These are phyloP conservation scores for Nothobranchius kuhntae DNA, from an alignment of 2,113 vertebrate species.

Conservation along the genomic window DNA sequence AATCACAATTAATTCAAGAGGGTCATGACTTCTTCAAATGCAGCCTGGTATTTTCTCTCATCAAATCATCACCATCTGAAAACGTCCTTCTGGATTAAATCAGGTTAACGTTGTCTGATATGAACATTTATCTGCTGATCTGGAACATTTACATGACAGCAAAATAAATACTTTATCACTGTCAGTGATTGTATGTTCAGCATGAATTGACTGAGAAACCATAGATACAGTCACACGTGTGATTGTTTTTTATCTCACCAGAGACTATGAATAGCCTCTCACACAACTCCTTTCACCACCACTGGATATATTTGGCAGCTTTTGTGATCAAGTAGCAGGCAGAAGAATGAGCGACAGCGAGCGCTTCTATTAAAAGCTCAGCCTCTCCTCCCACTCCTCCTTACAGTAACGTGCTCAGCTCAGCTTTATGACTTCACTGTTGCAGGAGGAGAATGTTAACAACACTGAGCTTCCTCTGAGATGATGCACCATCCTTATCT, in stretches of 20 bases:
- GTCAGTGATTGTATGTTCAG: slow-evolving; percentile 2
- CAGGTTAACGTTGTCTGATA: not conserved
- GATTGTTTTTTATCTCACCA: slow-evolving; percentile 29
- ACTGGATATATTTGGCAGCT: slow-evolving; percentile 76
- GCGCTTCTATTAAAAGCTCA: slow-evolving; percentile 73
- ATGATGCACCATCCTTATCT: too few species aligned
- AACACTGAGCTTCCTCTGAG: too few species aligned
- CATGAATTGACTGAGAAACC: slow-evolving; percentile 3
- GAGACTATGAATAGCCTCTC: slow-evolving; percentile 64
- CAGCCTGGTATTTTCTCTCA: too few species aligned
- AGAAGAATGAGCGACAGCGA: slow-evolving; percentile 65
- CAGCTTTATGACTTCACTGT: slow-evolving; percentile 9
- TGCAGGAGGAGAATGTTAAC: not conserved
- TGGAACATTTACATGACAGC: not conserved
- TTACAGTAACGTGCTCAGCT: slow-evolving; percentile 51
- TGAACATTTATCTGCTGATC: too few species aligned
- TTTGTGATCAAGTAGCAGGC: slow-evolving; percentile 69
- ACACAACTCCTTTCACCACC: slow-evolving; percentile 69
- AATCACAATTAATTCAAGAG: too few species aligned
- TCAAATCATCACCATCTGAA: not conserved
- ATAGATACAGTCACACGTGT: slow-evolving; percentile 29
- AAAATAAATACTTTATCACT: not conserved
- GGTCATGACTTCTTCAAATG: too few species aligned
- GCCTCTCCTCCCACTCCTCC: slow-evolving; percentile 70
- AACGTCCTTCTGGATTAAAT: not conserved